phyloP scores from a whole-genome alignment of 1,140 invertebrate species.

The Euglossa dilemma region DNA sequence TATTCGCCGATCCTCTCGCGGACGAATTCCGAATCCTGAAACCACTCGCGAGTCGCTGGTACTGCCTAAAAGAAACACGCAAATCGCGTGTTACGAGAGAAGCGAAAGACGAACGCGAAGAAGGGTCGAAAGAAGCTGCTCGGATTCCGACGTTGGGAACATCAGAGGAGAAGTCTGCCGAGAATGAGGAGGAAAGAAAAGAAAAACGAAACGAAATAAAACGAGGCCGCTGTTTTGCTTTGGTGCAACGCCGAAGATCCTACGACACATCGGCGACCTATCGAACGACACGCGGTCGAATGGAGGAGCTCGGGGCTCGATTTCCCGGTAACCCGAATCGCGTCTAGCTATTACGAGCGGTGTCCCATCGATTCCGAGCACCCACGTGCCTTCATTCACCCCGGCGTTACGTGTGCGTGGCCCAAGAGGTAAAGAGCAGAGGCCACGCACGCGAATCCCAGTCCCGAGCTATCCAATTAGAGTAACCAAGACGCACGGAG shows the following conservation, averaged over 20 bases:
- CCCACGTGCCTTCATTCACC: neutral
- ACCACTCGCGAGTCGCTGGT: too few species aligned
- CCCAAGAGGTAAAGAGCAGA: neutral
- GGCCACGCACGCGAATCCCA: neutral
- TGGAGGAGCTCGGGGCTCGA: neutral
- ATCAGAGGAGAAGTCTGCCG: too few species aligned
- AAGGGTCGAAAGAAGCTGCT: too few species aligned
- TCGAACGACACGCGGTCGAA: neutral
- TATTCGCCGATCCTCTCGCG: too few species aligned
- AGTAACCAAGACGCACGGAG: conserved; percentile 23
- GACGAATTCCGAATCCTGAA: too few species aligned
- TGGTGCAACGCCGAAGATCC: neutral
- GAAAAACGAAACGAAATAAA: too few species aligned
- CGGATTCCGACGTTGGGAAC: too few species aligned
- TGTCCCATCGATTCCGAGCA: conserved; percentile 39
- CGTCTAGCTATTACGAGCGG: conserved; percentile 4
- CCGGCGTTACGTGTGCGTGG: too few species aligned
- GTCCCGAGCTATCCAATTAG: conserved; percentile 32
- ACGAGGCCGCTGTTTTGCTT: neutral
- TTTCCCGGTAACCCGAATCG: conserved; percentile 13
- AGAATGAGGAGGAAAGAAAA: neutral
- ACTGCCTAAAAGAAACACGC: too few species aligned
- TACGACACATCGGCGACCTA: neutral
- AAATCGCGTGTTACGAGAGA: too few species aligned
- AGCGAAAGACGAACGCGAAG: too few species aligned